A percentile compares a stretch with the other conserved stretches of the same genome.
These are phyloP conservation scores for Paguma larvata DNA, from an alignment of 2,797 vertebrate genomes.

Conservation along the genomic window DNA sequence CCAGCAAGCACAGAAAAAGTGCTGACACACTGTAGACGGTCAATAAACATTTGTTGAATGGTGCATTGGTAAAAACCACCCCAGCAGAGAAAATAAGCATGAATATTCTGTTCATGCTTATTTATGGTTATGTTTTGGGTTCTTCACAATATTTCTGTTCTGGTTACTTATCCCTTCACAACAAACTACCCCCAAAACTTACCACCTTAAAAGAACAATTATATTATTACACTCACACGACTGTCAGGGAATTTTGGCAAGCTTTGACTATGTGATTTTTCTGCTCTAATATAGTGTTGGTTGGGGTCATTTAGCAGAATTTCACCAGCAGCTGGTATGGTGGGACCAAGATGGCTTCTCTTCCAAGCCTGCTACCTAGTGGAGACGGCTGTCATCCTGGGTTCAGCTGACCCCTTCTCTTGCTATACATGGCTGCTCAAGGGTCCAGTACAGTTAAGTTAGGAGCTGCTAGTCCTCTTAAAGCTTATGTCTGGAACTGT, in stretches of 20 bases:
- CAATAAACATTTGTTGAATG: conserved; percentile 23
- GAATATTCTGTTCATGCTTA: not conserved
- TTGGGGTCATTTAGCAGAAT: not conserved
- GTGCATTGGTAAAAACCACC: not conserved
- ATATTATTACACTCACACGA: not conserved
- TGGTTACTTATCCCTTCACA: conserved; percentile 23
- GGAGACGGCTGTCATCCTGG: not conserved
- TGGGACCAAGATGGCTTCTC: not conserved
- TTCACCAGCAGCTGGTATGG: not conserved
- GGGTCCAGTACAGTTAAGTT: not conserved
- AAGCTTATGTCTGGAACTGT: not conserved
- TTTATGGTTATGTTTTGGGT: not conserved
- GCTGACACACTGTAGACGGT: not conserved
- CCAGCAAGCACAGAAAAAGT: conserved; percentile 9
- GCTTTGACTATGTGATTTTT: not conserved
- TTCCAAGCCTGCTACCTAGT: not conserved
- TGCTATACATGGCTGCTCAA: not conserved
- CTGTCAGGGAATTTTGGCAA: not conserved
- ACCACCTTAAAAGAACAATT: conserved; percentile 25
- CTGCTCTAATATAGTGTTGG: not conserved
- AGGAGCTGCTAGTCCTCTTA: not conserved
- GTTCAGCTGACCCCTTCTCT: not conserved
- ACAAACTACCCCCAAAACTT: not conserved
- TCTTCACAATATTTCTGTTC: conserved; percentile 17
- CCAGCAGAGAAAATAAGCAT: not conserved